Percentiles rank a stretch among this genome's conserved stretches.
Conservation (phyloP, 2,888 invertebrate species). For the Zootermopsis nevadensis region DNA sequence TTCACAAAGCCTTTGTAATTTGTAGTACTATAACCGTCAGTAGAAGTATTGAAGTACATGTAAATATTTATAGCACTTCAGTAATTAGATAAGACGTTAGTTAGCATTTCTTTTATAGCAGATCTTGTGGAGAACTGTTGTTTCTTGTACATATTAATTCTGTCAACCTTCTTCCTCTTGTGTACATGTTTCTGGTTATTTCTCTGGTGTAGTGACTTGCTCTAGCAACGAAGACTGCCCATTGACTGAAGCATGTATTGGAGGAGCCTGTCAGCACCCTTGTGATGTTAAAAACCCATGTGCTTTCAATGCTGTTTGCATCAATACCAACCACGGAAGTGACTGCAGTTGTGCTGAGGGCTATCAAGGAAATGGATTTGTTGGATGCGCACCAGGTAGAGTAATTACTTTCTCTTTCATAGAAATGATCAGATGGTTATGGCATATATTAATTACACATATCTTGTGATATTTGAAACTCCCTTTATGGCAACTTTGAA, state of each 20-base stretch:
- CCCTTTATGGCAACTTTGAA: too few species aligned
- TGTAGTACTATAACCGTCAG: neutral
- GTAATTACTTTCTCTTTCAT: neutral
- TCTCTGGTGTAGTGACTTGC: constrained; percentile 78
- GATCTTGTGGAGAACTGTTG: constrained; percentile 33
- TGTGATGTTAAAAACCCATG: constrained; percentile 89
- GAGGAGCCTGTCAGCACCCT: constrained; percentile 85
- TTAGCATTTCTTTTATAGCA: neutral
- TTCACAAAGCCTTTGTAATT: neutral
- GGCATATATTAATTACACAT: too few species aligned
- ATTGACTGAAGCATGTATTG: constrained; percentile 87
- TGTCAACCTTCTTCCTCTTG: constrained; percentile 24
- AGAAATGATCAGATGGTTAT: neutral
- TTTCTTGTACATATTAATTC: constrained; percentile 23
- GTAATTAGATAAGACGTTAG: neutral
- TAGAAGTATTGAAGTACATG: constrained; percentile 7
- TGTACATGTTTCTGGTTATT: constrained; percentile 28
- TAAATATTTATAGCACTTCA: constrained; percentile 19
- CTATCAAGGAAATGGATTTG: constrained; percentile 87
- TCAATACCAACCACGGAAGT: constrained; percentile 87
- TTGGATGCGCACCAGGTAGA: constrained; percentile 83
- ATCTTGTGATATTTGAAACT: neutral
- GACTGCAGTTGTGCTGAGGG: constrained; percentile 89
- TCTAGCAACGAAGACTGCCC: constrained; percentile 87
- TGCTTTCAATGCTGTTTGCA: constrained; percentile 83